Conservation (phyloP, 2,113 vertebrate genomes). For the Andinoacara biseriatus region DNA sequence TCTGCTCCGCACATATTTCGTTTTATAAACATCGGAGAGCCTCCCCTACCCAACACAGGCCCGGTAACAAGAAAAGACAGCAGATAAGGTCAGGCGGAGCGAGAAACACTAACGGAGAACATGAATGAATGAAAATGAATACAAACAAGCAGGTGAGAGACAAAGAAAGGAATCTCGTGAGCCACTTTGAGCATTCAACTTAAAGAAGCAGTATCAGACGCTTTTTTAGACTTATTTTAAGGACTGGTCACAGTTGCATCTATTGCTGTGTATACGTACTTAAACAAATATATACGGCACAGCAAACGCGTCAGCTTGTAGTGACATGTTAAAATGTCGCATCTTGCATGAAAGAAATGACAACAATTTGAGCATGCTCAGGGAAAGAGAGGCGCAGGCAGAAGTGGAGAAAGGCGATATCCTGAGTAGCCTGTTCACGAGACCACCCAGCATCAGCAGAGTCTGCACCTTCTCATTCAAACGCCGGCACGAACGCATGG, state of each 20-base stretch:
- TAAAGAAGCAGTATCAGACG: background rate
- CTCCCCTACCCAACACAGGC: constrained; percentile 11
- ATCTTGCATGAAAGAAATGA: constrained; percentile 21
- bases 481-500: constrained; percentile 25
- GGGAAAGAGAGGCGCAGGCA: constrained; percentile 2
- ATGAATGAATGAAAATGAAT: constrained; percentile 30
- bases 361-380: background rate
- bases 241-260: background rate
- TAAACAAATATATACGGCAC: constrained; percentile 16
- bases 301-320: background rate
- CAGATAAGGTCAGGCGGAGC: background rate
- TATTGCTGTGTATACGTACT: background rate
- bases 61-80: constrained; percentile 13
- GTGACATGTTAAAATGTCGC: constrained; percentile 32
- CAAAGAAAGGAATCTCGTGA: background rate
- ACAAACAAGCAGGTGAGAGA: background rate
- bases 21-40: constrained; percentile 67
- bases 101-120: constrained; percentile 1
- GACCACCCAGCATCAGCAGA: constrained; percentile 64
- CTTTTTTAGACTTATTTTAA: background rate
- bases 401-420: constrained; percentile 60
- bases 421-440: constrained; percentile 47
- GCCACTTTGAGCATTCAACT: background rate
- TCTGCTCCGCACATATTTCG: constrained; percentile 56
- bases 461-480: constrained; percentile 67